Evolutionary conservation across 2,797 vertebrate species (phyloP).

Genomic region (Oceanodroma leucorhoa): DNA sequence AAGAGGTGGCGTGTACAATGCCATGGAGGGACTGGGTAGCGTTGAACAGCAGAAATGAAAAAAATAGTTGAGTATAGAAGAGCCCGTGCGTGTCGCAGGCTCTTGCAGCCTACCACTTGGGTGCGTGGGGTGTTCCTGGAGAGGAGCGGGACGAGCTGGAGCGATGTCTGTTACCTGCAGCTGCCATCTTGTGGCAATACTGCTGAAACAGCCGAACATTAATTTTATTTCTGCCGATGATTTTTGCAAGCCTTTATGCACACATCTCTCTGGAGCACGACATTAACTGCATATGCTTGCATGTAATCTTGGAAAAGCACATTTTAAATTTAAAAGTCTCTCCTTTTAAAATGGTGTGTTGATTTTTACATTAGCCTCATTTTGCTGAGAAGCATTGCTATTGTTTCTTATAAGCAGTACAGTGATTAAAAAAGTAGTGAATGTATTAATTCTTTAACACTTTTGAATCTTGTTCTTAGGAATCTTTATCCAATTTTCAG

Average conservation of each 20-base stretch:
- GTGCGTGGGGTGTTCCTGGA: too few relatives aligned
- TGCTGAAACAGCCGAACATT: too few relatives aligned
- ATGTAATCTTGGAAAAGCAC: background rate
- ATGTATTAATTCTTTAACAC: background rate
- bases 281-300: background rate
- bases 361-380: background rate
- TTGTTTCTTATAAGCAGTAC: background rate
- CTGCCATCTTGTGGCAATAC: conserved; percentile 42
- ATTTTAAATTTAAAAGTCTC: background rate
- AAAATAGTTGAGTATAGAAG: background rate
- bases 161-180: background rate
- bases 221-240: background rate
- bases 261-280: rapidly evolving
- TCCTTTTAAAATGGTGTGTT: background rate
- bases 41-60: background rate
- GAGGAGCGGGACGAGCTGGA: rapidly evolving
- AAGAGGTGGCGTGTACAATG: background rate
- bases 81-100: background rate
- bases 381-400: rapidly evolving
- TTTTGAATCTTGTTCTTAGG: background rate
- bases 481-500: background rate
- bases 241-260: background rate
- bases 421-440: background rate
- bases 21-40: rapidly evolving
- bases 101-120: rapidly evolving